Evolutionary conservation across 2,888 invertebrate genomes (phyloP), one percentile per base, ranked within the genome.

Genomic region (Teleiodes luculella): DNA sequence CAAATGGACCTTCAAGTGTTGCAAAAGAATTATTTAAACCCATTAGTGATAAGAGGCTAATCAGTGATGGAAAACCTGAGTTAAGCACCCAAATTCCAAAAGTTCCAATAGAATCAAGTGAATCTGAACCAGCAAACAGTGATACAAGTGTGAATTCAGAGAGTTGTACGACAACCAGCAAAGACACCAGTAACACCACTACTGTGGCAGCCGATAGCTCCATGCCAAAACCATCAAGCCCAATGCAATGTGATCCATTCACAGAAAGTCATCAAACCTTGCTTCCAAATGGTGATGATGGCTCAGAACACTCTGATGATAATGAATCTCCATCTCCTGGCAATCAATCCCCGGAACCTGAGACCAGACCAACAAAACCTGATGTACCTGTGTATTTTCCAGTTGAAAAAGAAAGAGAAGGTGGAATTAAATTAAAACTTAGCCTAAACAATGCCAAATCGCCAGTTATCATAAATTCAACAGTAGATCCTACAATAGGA

Each of bases 371-470:
- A 33, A 47, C 60, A 45, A 7, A n/a, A 65, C 57, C 59, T 53
- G 75, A 76, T 54, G 74, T 75, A 61, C 57, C 71, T 56, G 46
- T 62, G 41, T 61, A 58, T 62, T 60, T 65, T 57, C 71, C 77
- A 31, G 33, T 70, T 28, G 77, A 77, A 55, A 78, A 71, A 65
- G 86, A 84, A 65, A 84, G 83, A 62, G 86, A 87, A 59, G 68
- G 81, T 77, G 88, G 88, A 49, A 88, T 89, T 28, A 89, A 89
- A 70, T 70, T 89, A 61, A 89, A 88, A 70, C 70, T 89, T 52
- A 88, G 88, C 62, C 72, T 89, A 57, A 89, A 88, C 65, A 89
- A 84, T 76, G 86, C 87, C 47, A 88, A 84, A 59, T 86, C 88
- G 53, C 89, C 89, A 58, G 86, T 89, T 53, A 89, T 89, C 50